Base-by-base conservation (phyloP, 2,797 vertebrate species). In the Prionace glauca region DNA sequence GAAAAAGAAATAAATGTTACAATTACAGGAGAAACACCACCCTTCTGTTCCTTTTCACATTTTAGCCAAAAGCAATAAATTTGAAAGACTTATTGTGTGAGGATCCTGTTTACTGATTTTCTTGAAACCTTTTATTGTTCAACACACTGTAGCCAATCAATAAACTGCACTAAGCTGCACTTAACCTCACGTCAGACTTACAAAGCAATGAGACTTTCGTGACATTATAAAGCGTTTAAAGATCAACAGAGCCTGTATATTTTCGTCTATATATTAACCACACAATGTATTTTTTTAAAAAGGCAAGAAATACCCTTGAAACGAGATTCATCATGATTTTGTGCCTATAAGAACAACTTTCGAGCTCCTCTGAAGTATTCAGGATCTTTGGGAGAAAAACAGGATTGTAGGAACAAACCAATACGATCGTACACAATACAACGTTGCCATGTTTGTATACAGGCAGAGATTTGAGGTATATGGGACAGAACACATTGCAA, bases 11-110 rank as follows among this genome's bases (percentile, higher is more conserved):
- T 71, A 45, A 26, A 90, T 65, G 45, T 2, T 26, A 74, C 93
- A 95, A 60, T 74, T 95, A 18, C 71, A 56, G 93, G 92, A 71
- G 92, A 60, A 74, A 20, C 24, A 74, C 32, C 45, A 95, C 71
- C 93, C 36, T 74, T 45, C 69, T 74, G 93, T 74, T 94, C 69
- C 36, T 1, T 77, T 95, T 77, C 4, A 95, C 93, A 56, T 95
- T 94, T 77, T 74, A 94, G 45, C 41, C 67, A 9, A 93, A 94
- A 94, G 29, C 69, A 77, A 95, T 45, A n/a, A 41, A 32, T 92
- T 95, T 77, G 71, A 95, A 77, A 95, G 71, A 72, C 29, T 77
- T 56, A 74, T 95, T 95, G 69, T 74, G 45, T 77, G 0, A 77
- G 69, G 45, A 56, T 95, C 93, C 71, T 77, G 71, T 77, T 77